Evolutionary conservation across 2,888 invertebrate genomes (phyloP).

Genomic region (Aleiodes testaceus): DNA sequence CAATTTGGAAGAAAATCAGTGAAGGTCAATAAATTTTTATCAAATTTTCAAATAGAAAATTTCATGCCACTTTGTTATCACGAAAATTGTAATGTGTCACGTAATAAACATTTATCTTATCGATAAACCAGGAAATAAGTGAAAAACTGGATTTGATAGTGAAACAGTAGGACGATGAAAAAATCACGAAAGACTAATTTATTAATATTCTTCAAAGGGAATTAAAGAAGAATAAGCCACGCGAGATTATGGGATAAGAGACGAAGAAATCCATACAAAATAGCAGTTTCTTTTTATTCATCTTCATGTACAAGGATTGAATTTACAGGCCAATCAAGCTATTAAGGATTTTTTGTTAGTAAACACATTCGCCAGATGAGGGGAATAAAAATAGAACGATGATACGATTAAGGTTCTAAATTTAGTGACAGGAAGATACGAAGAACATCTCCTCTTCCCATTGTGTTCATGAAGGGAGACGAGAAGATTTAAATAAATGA

Average conservation of each 20-base stretch:
- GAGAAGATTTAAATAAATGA: not conserved
- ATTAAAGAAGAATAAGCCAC: not conserved
- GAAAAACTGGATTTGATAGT: not conserved
- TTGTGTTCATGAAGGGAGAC: not conserved
- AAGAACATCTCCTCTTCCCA: not conserved
- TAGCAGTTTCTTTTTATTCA: not conserved
- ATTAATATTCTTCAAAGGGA: not conserved
- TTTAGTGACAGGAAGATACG: conserved; percentile 6
- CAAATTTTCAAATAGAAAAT: no score
- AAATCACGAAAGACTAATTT: not conserved
- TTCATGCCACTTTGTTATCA: conserved; percentile 20
- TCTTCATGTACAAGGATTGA: not conserved
- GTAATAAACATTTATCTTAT: conserved; percentile 16
- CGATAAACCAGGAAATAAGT: not conserved
- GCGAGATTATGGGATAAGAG: not conserved
- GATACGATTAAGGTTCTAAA: conserved; percentile 29
- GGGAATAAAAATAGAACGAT: conserved; percentile 14
- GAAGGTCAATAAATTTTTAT: not conserved
- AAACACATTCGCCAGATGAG: not conserved
- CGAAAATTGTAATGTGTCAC: conserved; percentile 9
- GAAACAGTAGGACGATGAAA: not conserved
- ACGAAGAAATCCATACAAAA: not conserved
- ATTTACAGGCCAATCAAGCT: not conserved
- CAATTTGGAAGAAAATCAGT: no score
- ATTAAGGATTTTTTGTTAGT: not conserved